These are phyloP conservation scores for Corythaixoides concolor DNA, from an alignment of 2,113 vertebrate species.

Conservation along the genomic window DNA sequence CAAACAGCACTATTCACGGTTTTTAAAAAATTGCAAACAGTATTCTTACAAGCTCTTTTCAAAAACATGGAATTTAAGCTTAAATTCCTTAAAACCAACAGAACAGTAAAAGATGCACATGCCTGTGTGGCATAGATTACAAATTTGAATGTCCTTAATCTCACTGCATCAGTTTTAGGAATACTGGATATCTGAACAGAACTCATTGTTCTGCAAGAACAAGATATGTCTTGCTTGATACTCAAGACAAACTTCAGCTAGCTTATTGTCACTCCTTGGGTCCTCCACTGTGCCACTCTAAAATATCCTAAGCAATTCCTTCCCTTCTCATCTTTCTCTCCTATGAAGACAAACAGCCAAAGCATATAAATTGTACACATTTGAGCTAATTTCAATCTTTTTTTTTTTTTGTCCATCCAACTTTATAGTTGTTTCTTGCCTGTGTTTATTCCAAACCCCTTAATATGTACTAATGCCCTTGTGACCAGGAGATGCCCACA, in stretches of 20 bases:
- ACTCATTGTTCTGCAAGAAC: not conserved
- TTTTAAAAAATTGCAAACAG: not conserved
- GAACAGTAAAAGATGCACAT: not conserved
- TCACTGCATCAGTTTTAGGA: not conserved
- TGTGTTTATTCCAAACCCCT: not conserved
- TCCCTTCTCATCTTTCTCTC: not conserved
- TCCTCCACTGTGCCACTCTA: not conserved
- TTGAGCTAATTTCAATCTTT: not conserved
- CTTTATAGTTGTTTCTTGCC: not conserved
- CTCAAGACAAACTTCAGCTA: not conserved
- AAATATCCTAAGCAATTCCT: not conserved
- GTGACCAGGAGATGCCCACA: slow-evolving; percentile 53
- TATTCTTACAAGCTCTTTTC: not conserved
- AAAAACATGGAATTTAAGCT: not conserved
- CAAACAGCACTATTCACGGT: not conserved
- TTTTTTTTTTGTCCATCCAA: not conserved
- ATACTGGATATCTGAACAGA: not conserved
- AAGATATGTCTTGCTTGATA: not conserved
- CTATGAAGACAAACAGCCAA: not conserved
- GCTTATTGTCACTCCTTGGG: not conserved
- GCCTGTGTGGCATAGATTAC: not conserved
- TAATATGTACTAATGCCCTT: slow-evolving; percentile 22
- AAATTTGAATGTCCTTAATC: not conserved
- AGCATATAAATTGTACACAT: not conserved
- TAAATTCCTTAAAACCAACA: not conserved